Percentiles rank a stretch among this genome's conserved stretches.
These are phyloP conservation scores for Tachina lurida DNA, from an alignment of 2,888 invertebrate genomes.

Conservation along the genomic window DNA sequence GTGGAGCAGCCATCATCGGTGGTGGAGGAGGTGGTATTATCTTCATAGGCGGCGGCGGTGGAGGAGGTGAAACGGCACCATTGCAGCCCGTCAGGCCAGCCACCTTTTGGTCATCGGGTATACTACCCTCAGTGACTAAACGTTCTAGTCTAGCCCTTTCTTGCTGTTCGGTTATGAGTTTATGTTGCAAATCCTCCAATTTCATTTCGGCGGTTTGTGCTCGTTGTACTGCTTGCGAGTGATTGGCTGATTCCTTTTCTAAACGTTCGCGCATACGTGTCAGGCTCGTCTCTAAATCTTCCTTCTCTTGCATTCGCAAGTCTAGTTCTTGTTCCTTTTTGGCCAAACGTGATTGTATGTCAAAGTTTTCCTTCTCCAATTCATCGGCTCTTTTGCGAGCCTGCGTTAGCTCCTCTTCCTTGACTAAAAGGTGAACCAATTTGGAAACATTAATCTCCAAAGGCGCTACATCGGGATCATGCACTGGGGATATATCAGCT, in stretches of 20 bases:
- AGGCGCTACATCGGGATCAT: constrained; percentile 93
- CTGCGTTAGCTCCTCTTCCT: constrained; percentile 95
- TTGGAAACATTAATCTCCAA: constrained; percentile 95
- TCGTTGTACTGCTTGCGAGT: constrained; percentile 92
- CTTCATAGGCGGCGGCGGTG: constrained; percentile 79
- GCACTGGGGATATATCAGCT: constrained; percentile 76
- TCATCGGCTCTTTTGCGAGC: constrained; percentile 94
- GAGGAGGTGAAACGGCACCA: constrained; percentile 85
- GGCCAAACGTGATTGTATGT: constrained; percentile 92
- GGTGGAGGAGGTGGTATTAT: constrained; percentile 81
- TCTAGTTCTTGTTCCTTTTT: constrained; percentile 97
- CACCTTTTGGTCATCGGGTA: constrained; percentile 96
- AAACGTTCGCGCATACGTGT: constrained; percentile 92
- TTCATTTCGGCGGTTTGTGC: constrained; percentile 85
- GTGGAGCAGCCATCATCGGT: constrained; percentile 80
- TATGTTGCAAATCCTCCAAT: constrained; percentile 86
- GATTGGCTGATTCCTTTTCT: constrained; percentile 94
- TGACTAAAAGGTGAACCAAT: constrained; percentile 94
- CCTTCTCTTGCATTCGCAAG: constrained; percentile 94
- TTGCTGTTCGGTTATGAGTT: constrained; percentile 89
- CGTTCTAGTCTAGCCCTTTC: constrained; percentile 93
- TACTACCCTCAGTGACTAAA: constrained; percentile 93
- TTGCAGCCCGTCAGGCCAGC: constrained; percentile 84
- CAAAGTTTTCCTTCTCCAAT: constrained; percentile 93
- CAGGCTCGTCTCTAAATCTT: constrained; percentile 93